Evolutionary conservation across 2,797 vertebrate genomes (phyloP), one percentile per base, ranked within the genome.

Genomic region (Sebastes hubbsi): DNA sequence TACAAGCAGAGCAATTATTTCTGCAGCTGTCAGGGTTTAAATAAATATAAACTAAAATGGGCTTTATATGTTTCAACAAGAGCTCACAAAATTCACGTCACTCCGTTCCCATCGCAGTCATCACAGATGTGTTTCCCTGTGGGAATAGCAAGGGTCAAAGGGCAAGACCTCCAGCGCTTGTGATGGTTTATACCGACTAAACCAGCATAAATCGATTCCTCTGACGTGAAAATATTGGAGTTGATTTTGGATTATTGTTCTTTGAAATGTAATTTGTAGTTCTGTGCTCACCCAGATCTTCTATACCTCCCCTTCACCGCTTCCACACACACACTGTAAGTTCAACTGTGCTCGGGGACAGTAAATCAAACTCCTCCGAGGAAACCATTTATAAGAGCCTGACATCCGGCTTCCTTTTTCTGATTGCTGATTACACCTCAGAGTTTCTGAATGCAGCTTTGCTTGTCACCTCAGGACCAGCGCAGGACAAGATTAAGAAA

Each of bases 381-480:
- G 90, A 91, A 90, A 83, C 83, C 83, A 90, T 94, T 91, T 87
- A 88, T 92, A 91, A 92, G 87, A 78, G 59, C 30, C 72, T 78
- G 90, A 94, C 92, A 71, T 93, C 84, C 69, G 18, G 81, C 87
- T 95, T 94, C 92, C 90, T 87, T 84, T 92, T 91, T 92, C 83
- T 93, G 90, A 93, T 93, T 91, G 89, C 89, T 92, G 92, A 95
- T 94, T 94, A 92, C 91, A 91, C 90, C 91, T 94, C 79, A n/a
- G 87, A 88, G 88, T 91, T 91, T 89, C 78, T 92, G 81, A 91
- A 85, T 52, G 80, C 73, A 78, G 81, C 90, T 70, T 75, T 72
- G 67, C 84, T 38, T 42, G 81, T 90, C 91, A 89, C 87, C 89
- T 83, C 83, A 75, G 73, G 83, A 85, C 67, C 65, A 64, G 78